A percentile compares a stretch with the other conserved stretches of the same genome.
Evolutionary conservation across 2,113 vertebrate species (phyloP).

Genomic region (Microcebus tavaratra): DNA sequence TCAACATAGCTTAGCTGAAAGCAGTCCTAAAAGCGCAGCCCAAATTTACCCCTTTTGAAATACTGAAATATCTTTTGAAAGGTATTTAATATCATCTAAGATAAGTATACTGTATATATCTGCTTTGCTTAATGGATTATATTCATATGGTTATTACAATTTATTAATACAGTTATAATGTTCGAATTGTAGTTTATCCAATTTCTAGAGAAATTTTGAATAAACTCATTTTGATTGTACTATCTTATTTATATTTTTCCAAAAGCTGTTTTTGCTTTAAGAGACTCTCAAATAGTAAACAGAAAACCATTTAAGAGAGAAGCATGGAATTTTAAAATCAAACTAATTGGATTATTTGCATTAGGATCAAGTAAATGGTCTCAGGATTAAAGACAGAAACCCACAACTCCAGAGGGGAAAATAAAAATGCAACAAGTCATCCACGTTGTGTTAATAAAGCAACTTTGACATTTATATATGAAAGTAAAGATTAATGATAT

Average conservation of each 20-base stretch:
- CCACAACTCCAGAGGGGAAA: constrained; percentile 18
- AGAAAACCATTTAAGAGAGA: constrained; percentile 29
- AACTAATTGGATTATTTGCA: constrained; percentile 61
- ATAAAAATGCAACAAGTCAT: constrained; percentile 80
- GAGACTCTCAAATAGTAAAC: constrained; percentile 25
- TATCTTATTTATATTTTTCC: constrained; percentile 15
- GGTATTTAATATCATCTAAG: constrained; percentile 58
- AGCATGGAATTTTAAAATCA: constrained; percentile 61
- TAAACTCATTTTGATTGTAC: neutral
- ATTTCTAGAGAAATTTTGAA: constrained; percentile 30
- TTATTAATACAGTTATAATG: neutral
- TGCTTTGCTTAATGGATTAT: neutral
- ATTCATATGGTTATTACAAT: neutral
- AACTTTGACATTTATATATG: neutral
- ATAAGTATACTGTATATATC: neutral
- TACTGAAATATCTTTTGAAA: neutral
- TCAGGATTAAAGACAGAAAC: constrained; percentile 68
- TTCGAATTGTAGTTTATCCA: neutral
- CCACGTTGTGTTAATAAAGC: constrained; percentile 1
- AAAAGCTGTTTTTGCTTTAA: constrained; percentile 51
- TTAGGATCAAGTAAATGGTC: constrained; percentile 46
- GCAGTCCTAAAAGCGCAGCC: neutral
- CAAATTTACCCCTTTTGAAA: neutral
- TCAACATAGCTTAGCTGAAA: constrained; percentile 41
- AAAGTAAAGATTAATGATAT: neutral